Percentiles rank a stretch among this genome's conserved stretches.
These are phyloP conservation scores for Turritopsis dohrnii DNA, from an alignment of 30 jellyfish, hydroid and myxozoan genomes.

Conservation along the genomic window DNA sequence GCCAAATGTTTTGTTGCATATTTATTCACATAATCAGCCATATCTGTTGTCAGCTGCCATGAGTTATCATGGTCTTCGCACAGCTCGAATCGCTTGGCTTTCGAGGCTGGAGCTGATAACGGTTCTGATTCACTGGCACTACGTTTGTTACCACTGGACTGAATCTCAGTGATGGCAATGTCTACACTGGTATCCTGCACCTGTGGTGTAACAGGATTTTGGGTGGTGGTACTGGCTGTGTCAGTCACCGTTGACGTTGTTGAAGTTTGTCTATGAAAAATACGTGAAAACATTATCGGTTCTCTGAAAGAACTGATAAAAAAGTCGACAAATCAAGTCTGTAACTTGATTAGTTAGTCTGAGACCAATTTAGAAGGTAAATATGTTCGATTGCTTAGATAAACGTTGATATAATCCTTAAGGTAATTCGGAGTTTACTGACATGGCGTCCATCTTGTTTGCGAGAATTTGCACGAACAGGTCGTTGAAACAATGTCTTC, in stretches of 20 bases:
- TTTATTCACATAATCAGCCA: no score
- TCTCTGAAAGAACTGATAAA: slow-evolving; percentile 12
- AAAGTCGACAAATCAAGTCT: neutral
- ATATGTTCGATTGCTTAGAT: neutral
- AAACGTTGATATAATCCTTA: neutral
- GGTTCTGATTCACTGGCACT: neutral
- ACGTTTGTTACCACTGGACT: neutral
- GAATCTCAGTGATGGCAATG: neutral
- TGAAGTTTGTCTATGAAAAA: slow-evolving; percentile 9
- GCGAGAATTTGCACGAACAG: neutral
- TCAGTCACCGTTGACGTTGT: neutral
- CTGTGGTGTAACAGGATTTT: slow-evolving; percentile 8
- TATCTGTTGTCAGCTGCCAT: no score
- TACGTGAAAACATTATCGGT: neutral
- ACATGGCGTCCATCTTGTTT: slow-evolving; percentile 13
- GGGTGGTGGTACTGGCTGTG: neutral
- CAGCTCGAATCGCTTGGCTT: neutral
- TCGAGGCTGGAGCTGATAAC: neutral
- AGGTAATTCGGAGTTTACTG: neutral
- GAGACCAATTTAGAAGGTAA: neutral
- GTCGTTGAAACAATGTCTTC: slow-evolving; percentile 4
- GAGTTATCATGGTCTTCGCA: no score
- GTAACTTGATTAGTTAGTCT: neutral
- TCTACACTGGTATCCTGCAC: neutral
- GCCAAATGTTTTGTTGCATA: no score